These are phyloP conservation scores for Zophobas morio DNA, from an alignment of 1,140 invertebrate species.

Conservation along the genomic window DNA sequence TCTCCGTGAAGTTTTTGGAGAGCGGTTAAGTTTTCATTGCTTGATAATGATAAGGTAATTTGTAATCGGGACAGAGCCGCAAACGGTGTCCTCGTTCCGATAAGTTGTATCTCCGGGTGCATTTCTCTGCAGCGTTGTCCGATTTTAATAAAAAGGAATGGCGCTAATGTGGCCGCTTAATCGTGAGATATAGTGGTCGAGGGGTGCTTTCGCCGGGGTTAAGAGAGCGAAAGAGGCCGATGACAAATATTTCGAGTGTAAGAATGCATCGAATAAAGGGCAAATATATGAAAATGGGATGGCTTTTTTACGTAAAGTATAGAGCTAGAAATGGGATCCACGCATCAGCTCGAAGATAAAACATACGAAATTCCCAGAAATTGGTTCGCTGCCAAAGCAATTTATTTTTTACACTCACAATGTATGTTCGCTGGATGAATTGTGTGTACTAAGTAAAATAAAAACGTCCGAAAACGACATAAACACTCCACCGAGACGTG, in stretches of 20 bases:
- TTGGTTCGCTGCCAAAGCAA: constrained; percentile 64
- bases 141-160: constrained; percentile 38
- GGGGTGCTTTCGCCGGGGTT: constrained; percentile 31
- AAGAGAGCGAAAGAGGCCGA: constrained; percentile 51
- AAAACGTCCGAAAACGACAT: constrained; percentile 18
- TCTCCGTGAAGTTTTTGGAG: not conserved
- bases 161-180: constrained; percentile 33
- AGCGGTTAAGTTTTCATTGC: constrained; percentile 10
- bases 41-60: constrained; percentile 11
- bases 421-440: constrained; percentile 58
- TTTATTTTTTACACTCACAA: constrained; percentile 63
- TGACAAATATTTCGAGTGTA: constrained; percentile 61
- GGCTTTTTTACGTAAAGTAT: constrained; percentile 64
- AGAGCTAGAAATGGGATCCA: constrained; percentile 61
- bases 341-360: constrained; percentile 64
- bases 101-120: not conserved
- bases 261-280: constrained; percentile 64
- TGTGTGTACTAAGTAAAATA: constrained; percentile 48
- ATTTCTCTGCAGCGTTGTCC: constrained; percentile 7
- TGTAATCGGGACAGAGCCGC: constrained; percentile 1
- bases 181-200: constrained; percentile 29
- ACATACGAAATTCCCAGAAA: constrained; percentile 62
- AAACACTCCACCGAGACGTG: constrained; percentile 11
- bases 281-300: constrained; percentile 65
- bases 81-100: constrained; percentile 17